Conservation (phyloP, 53 echinoderm and acorn worm genomes). For the Crossaster papposus region DNA sequence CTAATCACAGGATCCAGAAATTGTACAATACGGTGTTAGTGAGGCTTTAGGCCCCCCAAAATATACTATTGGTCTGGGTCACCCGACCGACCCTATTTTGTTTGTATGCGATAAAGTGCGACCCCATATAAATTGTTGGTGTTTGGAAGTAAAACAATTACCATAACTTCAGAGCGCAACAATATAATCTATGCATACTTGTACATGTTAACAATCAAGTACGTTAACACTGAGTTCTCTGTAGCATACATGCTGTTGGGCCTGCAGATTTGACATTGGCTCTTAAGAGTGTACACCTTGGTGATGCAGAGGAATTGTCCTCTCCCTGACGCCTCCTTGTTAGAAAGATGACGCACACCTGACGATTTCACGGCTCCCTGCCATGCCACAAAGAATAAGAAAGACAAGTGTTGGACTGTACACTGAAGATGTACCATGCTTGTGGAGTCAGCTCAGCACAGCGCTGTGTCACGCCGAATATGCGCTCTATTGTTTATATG, state of each 20-base stretch:
- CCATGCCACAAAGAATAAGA: not conserved
- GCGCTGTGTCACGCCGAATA: not conserved
- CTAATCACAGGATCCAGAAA: no score
- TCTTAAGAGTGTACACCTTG: not conserved
- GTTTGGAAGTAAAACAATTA: no score
- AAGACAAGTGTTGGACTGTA: not conserved
- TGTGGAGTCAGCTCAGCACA: not conserved
- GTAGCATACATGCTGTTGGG: not conserved
- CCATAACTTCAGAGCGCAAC: no score
- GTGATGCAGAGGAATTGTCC: not conserved
- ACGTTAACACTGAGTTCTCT: no score
- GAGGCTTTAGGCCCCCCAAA: no score
- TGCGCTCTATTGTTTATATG: not conserved
- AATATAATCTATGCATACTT: no score
- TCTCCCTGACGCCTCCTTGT: not conserved
- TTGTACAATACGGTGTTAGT: no score
- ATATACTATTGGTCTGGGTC: no score
- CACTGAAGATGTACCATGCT: not conserved
- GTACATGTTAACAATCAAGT: no score
- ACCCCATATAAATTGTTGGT: no score
- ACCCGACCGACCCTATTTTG: no score
- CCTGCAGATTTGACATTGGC: not conserved
- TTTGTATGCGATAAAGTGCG: no score
- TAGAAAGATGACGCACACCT: constrained; percentile 28
- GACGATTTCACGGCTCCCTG: constrained; percentile 3